phyloP scores from a whole-genome alignment of 2,888 invertebrate genomes.

The Dinocampus coccinellae region DNA sequence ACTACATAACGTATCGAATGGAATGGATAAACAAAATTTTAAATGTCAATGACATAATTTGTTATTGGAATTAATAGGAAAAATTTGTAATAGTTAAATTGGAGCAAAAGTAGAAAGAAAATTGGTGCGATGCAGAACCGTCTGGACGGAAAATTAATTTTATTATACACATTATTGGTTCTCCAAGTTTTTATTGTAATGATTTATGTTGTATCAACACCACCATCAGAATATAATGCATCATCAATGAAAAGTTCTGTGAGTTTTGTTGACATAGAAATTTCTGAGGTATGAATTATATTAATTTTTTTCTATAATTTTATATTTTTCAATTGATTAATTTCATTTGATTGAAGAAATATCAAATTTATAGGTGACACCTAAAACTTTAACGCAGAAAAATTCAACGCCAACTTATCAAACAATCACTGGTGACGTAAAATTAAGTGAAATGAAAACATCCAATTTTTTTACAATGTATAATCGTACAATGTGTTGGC shows the following conservation, averaged over 20 bases:
- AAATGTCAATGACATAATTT: conserved; percentile 35
- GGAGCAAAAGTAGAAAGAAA: conserved; percentile 31
- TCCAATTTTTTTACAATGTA: conserved; percentile 56
- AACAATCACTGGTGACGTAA: conserved; percentile 56
- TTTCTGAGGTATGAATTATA: conserved; percentile 47
- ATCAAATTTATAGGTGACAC: conserved; percentile 44
- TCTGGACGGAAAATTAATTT: conserved; percentile 64
- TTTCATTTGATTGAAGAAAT: not conserved
- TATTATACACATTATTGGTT: conserved; percentile 64
- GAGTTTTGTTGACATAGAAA: conserved; percentile 60
- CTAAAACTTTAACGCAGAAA: conserved; percentile 37
- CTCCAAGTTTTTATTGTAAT: conserved; percentile 66
- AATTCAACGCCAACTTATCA: conserved; percentile 51
- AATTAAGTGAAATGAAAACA: conserved; percentile 58
- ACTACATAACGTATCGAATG: conserved; percentile 21
- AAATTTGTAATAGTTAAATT: conserved; percentile 34
- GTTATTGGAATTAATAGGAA: not conserved
- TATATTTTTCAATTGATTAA: not conserved
- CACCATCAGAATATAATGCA: conserved; percentile 54
- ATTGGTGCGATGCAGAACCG: conserved; percentile 65
- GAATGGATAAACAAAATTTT: conserved; percentile 6
- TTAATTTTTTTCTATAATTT: conserved; percentile 1
- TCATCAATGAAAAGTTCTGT: conserved; percentile 57
- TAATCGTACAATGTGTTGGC: conserved; percentile 63
- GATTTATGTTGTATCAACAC: conserved; percentile 65